Evolutionary conservation across 2,113 vertebrate species (phyloP).

Genomic region (Isurus oxyrinchus): DNA sequence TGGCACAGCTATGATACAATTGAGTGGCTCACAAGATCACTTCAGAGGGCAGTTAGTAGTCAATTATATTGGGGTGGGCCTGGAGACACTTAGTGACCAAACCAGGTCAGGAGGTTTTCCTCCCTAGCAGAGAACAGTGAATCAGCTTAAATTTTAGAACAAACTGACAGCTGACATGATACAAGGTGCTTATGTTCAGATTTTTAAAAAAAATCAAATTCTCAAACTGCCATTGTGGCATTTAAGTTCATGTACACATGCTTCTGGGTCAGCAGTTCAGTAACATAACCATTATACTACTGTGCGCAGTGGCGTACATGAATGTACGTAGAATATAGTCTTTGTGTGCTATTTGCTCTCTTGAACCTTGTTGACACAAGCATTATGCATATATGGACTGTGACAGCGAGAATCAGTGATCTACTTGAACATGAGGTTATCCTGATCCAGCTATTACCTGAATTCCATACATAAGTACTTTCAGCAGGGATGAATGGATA

Average conservation of each 20-base stretch:
- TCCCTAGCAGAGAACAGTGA: not conserved
- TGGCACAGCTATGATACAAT: not conserved
- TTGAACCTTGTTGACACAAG: not conserved
- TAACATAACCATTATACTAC: not conserved
- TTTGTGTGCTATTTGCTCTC: not conserved
- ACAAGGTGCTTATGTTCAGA: too few relatives aligned
- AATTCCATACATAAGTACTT: not conserved
- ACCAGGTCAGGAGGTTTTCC: not conserved
- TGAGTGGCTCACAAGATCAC: not conserved
- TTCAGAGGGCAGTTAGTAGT: not conserved
- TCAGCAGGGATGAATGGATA: not conserved
- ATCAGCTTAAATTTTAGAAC: not conserved
- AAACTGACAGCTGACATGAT: not conserved
- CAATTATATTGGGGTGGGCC: not conserved
- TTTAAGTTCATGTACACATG: not conserved
- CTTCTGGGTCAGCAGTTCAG: not conserved
- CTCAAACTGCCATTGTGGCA: not conserved
- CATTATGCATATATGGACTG: not conserved
- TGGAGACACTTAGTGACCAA: not conserved
- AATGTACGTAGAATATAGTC: not conserved
- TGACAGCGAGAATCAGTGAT: not conserved
- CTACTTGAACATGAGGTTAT: not conserved
- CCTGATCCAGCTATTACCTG: not conserved
- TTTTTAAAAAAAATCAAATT: not conserved
- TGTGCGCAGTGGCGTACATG: not conserved